A percentile compares a stretch with the other conserved stretches of the same genome.
phyloP scores from a whole-genome alignment of 30 jellyfish, hydroid and myxozoan genomes.

The Turritopsis dohrnii region DNA sequence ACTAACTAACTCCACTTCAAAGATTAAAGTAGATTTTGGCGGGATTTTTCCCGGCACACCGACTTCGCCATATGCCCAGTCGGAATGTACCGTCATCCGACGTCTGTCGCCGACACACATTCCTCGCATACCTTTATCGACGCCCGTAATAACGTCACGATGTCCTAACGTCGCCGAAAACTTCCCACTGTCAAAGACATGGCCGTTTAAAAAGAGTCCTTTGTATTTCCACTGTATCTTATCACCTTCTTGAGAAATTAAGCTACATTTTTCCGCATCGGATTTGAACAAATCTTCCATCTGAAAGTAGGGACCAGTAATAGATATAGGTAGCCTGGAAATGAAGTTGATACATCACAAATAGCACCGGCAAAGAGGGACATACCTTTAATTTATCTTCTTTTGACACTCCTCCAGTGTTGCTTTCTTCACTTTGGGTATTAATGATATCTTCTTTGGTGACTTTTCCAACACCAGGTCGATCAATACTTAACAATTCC shows the following conservation, averaged over 20 bases:
- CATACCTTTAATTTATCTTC: constrained; percentile 32
- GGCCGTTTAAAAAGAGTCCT: constrained; percentile 10
- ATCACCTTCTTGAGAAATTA: constrained; percentile 15
- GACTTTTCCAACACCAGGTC: constrained; percentile 23
- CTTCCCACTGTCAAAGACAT: not conserved
- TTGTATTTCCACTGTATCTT: constrained; percentile 7
- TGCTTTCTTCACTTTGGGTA: constrained; percentile 2
- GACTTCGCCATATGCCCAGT: constrained; percentile 17
- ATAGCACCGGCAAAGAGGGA: not conserved
- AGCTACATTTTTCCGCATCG: constrained; percentile 13
- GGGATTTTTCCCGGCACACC: constrained; percentile 26
- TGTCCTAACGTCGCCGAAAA: constrained; percentile 11
- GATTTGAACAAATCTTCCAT: constrained; percentile 14
- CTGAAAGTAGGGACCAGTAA: constrained; percentile 9
- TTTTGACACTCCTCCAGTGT: constrained; percentile 32
- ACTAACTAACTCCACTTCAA: constrained; percentile 22
- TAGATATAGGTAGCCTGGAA: too few species aligned
- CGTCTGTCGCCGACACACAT: constrained; percentile 27
- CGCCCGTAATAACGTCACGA: constrained; percentile 13
- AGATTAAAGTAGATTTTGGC: constrained; percentile 10
- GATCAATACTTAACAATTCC: constrained; percentile 41
- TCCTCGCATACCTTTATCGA: constrained; percentile 29
- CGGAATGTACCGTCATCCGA: constrained; percentile 20
- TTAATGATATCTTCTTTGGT: constrained; percentile 13
- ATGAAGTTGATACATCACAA: not conserved